These are phyloP conservation scores for Thecocarcelia acutangulata DNA, from an alignment of 2,888 invertebrate species.

Conservation along the genomic window DNA sequence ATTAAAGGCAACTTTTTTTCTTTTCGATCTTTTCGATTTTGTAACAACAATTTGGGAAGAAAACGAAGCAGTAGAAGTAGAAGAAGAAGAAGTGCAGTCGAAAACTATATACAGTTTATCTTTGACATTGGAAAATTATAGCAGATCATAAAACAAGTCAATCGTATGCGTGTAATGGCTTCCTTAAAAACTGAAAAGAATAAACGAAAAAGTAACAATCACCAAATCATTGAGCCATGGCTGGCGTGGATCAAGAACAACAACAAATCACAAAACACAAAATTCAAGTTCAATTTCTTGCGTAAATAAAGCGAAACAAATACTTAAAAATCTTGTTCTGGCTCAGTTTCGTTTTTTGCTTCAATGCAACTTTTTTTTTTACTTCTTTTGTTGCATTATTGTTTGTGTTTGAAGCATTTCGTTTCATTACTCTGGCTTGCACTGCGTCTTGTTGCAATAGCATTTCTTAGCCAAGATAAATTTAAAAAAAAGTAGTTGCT, in stretches of 20 bases:
- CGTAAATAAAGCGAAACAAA: slow-evolving; percentile 68
- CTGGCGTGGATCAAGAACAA: slow-evolving; percentile 65
- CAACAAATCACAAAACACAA: slow-evolving; percentile 55
- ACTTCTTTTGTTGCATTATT: slow-evolving; percentile 38
- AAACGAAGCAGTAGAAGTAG: too few species aligned
- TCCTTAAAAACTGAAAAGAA: slow-evolving; percentile 58
- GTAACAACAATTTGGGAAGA: not conserved
- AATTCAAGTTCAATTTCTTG: slow-evolving; percentile 67
- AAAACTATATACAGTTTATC: slow-evolving; percentile 18
- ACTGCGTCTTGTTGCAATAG: slow-evolving; percentile 23
- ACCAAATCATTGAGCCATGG: slow-evolving; percentile 62
- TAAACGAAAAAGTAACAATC: slow-evolving; percentile 33
- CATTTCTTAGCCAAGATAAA: slow-evolving; percentile 45
- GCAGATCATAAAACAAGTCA: slow-evolving; percentile 68
- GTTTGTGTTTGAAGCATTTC: slow-evolving; percentile 27
- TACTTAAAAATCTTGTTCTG: slow-evolving; percentile 59
- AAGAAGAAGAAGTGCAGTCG: not conserved
- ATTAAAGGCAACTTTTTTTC: slow-evolving; percentile 15
- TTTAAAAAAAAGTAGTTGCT: slow-evolving; percentile 41
- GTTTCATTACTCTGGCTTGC: slow-evolving; percentile 18
- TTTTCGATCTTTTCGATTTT: slow-evolving; percentile 3
- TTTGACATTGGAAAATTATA: slow-evolving; percentile 64
- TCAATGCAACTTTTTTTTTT: slow-evolving; percentile 18
- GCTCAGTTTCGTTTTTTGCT: slow-evolving; percentile 23
- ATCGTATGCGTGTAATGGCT: slow-evolving; percentile 69